These are phyloP conservation scores for Procambarus virginalis DNA, from an alignment of 1,140 invertebrate species.

Conservation along the genomic window DNA sequence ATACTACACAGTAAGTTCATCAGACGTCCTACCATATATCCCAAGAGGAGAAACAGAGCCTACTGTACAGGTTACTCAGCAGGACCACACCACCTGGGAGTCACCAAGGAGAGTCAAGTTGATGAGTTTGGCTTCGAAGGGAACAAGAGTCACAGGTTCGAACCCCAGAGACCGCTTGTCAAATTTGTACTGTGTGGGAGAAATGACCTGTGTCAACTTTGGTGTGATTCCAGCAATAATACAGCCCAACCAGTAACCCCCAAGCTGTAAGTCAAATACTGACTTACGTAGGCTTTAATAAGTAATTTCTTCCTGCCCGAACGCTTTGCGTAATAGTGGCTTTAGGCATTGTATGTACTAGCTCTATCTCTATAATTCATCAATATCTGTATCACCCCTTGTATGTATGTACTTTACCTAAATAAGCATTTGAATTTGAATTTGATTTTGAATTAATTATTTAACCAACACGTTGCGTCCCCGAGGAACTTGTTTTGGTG, in stretches of 20 bases:
- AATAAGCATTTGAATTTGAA: no score
- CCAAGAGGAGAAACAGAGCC: neutral
- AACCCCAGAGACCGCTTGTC: conserved; percentile 76
- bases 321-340: no score
- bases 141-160: conserved; percentile 77
- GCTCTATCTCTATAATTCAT: no score
- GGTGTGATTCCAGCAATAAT: neutral
- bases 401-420: no score
- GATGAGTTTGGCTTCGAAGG: conserved; percentile 77
- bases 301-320: no score
- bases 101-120: conserved; percentile 74
- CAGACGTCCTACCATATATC: neutral
- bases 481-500: no score
- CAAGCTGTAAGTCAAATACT: no score
- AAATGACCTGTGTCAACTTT: neutral
- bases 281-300: no score
- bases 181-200: conserved; percentile 71
- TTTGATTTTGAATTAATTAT: no score
- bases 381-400: no score
- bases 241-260: neutral
- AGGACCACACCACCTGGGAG: conserved; percentile 73
- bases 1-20: neutral
- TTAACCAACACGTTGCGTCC: no score
- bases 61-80: neutral
- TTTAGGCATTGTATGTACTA: no score